phyloP scores from a whole-genome alignment of 2,797 vertebrate species.

The Dipus sagitta region DNA sequence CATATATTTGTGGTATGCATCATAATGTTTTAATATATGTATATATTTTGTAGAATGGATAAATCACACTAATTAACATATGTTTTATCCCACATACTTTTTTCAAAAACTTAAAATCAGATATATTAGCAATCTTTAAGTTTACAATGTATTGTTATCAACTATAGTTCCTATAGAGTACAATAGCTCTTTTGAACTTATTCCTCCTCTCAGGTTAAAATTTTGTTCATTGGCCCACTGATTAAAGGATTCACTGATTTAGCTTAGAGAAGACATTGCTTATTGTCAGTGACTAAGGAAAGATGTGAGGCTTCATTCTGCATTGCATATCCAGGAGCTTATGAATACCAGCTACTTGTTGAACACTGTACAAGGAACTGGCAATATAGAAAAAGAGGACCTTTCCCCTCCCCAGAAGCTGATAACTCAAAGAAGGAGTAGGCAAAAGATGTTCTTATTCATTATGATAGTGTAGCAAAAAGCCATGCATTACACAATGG shows the following conservation, averaged over 20 bases:
- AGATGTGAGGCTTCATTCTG: neutral
- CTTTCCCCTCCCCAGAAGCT: neutral
- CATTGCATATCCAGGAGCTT: neutral
- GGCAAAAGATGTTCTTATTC: neutral
- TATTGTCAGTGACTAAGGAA: neutral
- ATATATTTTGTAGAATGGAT: neutral
- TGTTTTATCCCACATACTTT: neutral
- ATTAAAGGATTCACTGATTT: conserved; percentile 54
- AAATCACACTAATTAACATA: conserved; percentile 1
- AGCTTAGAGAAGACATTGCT: conserved; percentile 16
- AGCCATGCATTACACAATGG: neutral
- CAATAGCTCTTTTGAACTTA: conserved; percentile 53
- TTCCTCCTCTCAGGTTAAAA: conserved; percentile 19
- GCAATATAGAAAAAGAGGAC: neutral
- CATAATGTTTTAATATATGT: neutral
- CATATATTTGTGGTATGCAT: neutral
- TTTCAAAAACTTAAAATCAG: neutral
- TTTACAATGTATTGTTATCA: neutral
- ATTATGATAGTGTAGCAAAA: neutral
- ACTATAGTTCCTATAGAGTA: neutral
- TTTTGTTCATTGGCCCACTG: conserved; percentile 55
- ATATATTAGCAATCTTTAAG: neutral
- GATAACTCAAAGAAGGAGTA: neutral
- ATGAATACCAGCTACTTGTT: neutral
- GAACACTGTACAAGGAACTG: neutral